phyloP scores from a whole-genome alignment of 2,797 vertebrate species.

The Carduelis carduelis region DNA sequence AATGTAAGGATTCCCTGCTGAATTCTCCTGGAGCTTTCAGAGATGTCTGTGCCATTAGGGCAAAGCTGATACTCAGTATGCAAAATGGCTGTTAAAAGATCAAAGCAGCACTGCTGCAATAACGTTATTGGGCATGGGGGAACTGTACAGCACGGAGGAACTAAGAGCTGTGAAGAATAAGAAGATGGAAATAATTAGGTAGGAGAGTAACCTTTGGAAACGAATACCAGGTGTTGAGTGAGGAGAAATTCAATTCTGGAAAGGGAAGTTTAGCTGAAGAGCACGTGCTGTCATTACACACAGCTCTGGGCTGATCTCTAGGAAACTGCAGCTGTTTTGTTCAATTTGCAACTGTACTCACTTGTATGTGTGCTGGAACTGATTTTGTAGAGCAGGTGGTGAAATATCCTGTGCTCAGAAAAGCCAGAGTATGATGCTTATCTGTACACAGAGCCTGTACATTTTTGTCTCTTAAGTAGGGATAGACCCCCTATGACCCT shows the following conservation, averaged over 20 bases:
- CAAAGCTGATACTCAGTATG: slow-evolving; percentile 57
- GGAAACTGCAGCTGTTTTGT: neutral
- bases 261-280: slow-evolving; percentile 12
- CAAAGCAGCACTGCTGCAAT: slow-evolving; percentile 59
- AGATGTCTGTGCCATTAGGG: slow-evolving; percentile 59
- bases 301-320: slow-evolving; percentile 24
- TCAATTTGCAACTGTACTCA: neutral
- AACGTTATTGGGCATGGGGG: slow-evolving; percentile 17
- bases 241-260: slow-evolving; percentile 17
- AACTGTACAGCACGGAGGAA: slow-evolving; percentile 28
- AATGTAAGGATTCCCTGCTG: slow-evolving; percentile 51
- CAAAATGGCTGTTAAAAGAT: slow-evolving; percentile 68
- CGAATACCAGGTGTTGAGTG: neutral
- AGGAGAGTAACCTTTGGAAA: slow-evolving; percentile 42
- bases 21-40: slow-evolving; percentile 56
- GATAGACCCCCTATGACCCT: neutral
- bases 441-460: neutral
- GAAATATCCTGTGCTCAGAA: neutral
- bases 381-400: slow-evolving; percentile 3
- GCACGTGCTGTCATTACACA: neutral
- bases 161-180: slow-evolving; percentile 43
- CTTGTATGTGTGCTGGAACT: neutral
- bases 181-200: slow-evolving; percentile 53
- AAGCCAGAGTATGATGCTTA: neutral
- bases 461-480: neutral